These are phyloP conservation scores for Oreotrochilus melanogaster DNA, from an alignment of 2,113 vertebrate genomes.

Conservation along the genomic window DNA sequence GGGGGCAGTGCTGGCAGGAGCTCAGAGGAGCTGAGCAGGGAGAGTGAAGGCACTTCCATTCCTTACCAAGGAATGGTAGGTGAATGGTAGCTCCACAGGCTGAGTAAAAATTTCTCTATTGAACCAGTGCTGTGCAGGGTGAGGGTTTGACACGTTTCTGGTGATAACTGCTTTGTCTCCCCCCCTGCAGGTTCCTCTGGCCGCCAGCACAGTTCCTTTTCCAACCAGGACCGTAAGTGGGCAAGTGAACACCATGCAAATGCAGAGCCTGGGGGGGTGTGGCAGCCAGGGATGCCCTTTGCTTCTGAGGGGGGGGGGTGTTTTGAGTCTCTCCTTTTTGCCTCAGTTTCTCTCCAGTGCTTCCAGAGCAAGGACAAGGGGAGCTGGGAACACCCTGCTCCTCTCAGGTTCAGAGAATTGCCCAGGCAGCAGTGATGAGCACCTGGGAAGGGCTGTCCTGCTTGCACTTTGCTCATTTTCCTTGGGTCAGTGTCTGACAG, in stretches of 20 bases:
- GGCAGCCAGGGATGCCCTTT: background rate
- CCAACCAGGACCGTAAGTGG: constrained; percentile 47
- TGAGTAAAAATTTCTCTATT: background rate
- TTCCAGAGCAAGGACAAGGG: background rate
- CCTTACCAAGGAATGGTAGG: background rate
- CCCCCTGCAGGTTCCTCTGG: constrained; percentile 32
- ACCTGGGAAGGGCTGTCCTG: background rate
- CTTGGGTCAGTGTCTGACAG: background rate
- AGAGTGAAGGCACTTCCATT: background rate
- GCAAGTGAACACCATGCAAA: background rate
- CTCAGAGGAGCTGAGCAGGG: background rate
- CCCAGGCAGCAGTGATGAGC: background rate
- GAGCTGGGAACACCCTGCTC: background rate
- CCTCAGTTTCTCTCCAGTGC: background rate
- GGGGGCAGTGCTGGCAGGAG: background rate
- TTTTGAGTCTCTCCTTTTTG: background rate
- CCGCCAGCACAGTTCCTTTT: constrained; percentile 4
- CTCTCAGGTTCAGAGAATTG: background rate
- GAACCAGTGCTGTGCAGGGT: background rate
- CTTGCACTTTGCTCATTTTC: background rate
- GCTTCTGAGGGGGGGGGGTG: background rate
- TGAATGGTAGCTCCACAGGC: background rate
- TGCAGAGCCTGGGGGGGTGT: background rate
- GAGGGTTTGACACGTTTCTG: background rate
- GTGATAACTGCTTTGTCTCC: constrained; percentile 44